phyloP scores from a whole-genome alignment of 2,888 invertebrate genomes.

The Drosophila mettleri region DNA sequence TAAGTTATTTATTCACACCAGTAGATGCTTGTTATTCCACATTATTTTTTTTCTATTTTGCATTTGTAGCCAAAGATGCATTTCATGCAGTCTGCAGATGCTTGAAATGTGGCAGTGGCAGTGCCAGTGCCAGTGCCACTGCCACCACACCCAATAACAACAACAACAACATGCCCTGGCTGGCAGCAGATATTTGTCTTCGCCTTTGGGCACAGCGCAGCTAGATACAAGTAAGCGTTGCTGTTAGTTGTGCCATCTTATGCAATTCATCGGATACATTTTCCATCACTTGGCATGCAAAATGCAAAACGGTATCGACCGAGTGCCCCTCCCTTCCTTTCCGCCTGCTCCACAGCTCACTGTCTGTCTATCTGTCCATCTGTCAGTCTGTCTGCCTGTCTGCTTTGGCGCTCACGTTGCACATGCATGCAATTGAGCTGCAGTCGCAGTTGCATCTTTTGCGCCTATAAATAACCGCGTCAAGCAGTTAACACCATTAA shows the following conservation, averaged over 20 bases:
- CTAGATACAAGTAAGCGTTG: constrained; percentile 21
- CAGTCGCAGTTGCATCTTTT: constrained; percentile 70
- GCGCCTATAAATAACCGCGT: constrained; percentile 74
- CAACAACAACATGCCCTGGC: constrained; percentile 13
- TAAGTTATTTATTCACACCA: constrained; percentile 55
- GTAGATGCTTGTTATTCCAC: constrained; percentile 25
- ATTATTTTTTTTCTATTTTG: constrained; percentile 4
- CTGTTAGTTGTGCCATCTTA: constrained; percentile 51
- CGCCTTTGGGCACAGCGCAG: constrained; percentile 20
- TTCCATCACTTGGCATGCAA: constrained; percentile 70
- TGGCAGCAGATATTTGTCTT: constrained; percentile 26
- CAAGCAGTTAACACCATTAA: constrained; percentile 76
- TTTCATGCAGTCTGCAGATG: constrained; percentile 38
- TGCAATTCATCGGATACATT: constrained; percentile 66
- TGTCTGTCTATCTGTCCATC: constrained; percentile 25
- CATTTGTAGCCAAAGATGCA: constrained; percentile 29
- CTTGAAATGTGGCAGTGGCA: constrained; percentile 47
- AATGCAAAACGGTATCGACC: constrained; percentile 45
- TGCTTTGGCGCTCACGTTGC: constrained; percentile 59
- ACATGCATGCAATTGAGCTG: constrained; percentile 40
- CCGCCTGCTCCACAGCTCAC: neutral
- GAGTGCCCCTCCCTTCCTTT: constrained; percentile 1
- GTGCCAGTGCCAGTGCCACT: constrained; percentile 40
- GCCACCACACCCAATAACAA: constrained; percentile 34
- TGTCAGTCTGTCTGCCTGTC: constrained; percentile 14